Evolutionary conservation across 2,888 invertebrate genomes (phyloP).

Genomic region (Drosophila imparisetae): DNA sequence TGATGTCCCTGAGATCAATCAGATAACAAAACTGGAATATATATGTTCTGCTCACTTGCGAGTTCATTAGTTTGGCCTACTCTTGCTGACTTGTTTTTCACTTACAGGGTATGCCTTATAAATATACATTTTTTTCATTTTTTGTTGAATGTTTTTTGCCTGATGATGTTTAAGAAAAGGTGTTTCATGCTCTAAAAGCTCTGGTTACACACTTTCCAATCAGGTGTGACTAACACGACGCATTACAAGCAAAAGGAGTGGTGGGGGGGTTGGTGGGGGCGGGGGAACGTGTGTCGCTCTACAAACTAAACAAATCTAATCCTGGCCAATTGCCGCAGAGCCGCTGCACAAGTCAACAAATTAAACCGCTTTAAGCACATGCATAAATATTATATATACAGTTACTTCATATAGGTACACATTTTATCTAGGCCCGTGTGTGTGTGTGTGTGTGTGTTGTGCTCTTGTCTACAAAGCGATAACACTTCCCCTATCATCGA

Average conservation of each 20-base stretch:
- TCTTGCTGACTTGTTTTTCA: background rate
- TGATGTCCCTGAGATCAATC: background rate
- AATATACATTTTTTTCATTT: background rate
- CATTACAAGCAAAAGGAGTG: background rate
- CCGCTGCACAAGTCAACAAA: slow-evolving; percentile 15
- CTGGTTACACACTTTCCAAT: slow-evolving; percentile 19
- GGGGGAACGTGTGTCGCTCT: background rate
- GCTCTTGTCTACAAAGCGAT: slow-evolving; percentile 35
- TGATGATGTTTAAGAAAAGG: slow-evolving; percentile 6
- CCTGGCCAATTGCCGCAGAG: slow-evolving; percentile 10
- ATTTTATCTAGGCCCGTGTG: slow-evolving; percentile 34
- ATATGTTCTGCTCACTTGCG: background rate
- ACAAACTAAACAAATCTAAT: slow-evolving; percentile 15
- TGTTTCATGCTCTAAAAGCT: background rate
- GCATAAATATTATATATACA: background rate
- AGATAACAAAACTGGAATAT: background rate
- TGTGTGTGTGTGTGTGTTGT: slow-evolving; percentile 18
- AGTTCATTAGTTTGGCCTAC: background rate
- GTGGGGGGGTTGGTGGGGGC: rapidly evolving
- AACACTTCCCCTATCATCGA: slow-evolving; percentile 50
- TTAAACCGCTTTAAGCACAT: slow-evolving; percentile 6
- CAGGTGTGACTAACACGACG: slow-evolving; percentile 28
- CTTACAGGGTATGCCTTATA: slow-evolving; percentile 6
- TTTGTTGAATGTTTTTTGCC: background rate
- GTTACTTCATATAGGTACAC: slow-evolving; percentile 1